Evolutionary conservation across 2,797 vertebrate species (phyloP).

Genomic region (Neoniphon sammara): DNA sequence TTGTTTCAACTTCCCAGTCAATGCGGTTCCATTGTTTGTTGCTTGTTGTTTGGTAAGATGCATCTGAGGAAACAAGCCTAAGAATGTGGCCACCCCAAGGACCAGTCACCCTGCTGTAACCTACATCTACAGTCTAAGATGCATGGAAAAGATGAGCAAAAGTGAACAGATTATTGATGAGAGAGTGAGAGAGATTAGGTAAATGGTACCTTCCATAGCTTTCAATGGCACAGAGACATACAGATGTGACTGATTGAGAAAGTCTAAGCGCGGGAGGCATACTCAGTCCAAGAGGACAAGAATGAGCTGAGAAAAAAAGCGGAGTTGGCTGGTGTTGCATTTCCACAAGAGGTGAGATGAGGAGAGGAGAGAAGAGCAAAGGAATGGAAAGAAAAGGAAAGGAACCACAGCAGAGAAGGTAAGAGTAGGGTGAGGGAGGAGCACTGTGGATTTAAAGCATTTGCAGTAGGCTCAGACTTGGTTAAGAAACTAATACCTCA

Average conservation of each 20-base stretch:
- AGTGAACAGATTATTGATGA: background rate
- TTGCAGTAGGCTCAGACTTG: slow-evolving; percentile 66
- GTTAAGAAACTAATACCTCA: slow-evolving; percentile 78
- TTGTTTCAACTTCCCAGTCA: background rate
- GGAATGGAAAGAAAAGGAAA: slow-evolving; percentile 19
- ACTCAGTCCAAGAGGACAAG: background rate
- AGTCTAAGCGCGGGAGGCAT: background rate
- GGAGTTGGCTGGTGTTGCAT: background rate
- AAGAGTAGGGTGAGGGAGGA: slow-evolving; percentile 43
- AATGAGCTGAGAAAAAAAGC: background rate
- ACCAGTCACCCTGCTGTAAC: background rate
- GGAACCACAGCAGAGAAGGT: slow-evolving; percentile 32
- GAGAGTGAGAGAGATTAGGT: slow-evolving; percentile 2
- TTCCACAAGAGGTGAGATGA: no score
- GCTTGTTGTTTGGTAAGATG: background rate
- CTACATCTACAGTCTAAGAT: background rate
- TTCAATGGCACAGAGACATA: background rate
- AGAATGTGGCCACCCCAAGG: background rate
- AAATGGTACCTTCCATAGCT: background rate
- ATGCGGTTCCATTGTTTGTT: no score
- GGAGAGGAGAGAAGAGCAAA: slow-evolving; percentile 30
- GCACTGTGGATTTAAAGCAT: slow-evolving; percentile 62
- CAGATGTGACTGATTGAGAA: background rate
- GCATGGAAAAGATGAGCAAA: background rate
- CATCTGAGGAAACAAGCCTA: background rate